Conservation (phyloP, 1,140 invertebrate genomes). For the Drosophila setifemur region DNA sequence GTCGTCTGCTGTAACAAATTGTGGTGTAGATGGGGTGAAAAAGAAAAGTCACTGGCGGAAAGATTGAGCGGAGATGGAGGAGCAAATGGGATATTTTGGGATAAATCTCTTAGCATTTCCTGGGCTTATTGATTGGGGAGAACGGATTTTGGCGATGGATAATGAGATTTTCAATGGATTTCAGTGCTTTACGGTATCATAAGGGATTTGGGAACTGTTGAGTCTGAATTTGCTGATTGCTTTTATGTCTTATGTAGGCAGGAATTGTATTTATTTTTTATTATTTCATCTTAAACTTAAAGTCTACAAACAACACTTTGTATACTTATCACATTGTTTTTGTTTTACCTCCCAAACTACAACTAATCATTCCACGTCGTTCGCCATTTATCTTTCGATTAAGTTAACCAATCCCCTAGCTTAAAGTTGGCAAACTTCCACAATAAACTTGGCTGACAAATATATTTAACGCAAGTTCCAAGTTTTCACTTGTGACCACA, state of each 20-base stretch:
- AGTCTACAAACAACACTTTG: too few species aligned
- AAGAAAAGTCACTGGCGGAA: background rate
- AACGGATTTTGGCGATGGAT: slow-evolving; percentile 24
- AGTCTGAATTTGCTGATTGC: background rate
- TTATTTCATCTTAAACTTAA: too few species aligned
- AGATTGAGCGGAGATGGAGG: slow-evolving; percentile 1
- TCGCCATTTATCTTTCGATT: slow-evolving; percentile 15
- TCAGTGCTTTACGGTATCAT: background rate
- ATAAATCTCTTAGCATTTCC: slow-evolving; percentile 8
- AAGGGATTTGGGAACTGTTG: background rate
- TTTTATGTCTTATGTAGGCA: background rate
- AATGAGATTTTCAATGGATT: slow-evolving; percentile 22
- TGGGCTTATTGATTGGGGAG: slow-evolving; percentile 33
- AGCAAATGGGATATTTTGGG: slow-evolving; percentile 1
- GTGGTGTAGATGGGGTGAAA: background rate
- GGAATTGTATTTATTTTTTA: background rate
- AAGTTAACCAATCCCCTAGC: slow-evolving; percentile 8
- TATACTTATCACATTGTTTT: too few species aligned
- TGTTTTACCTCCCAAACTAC: background rate
- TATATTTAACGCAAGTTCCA: slow-evolving; percentile 37
- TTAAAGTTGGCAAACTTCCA: slow-evolving; percentile 26
- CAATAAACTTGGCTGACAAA: slow-evolving; percentile 43
- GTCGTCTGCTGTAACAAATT: slow-evolving; percentile 39
- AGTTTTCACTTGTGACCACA: slow-evolving; percentile 67
- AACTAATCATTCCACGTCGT: background rate